A percentile compares a stretch with the other conserved stretches of the same genome.
Conservation (phyloP, 2,797 vertebrate genomes). For the Pteronotus mesoamericanus region DNA sequence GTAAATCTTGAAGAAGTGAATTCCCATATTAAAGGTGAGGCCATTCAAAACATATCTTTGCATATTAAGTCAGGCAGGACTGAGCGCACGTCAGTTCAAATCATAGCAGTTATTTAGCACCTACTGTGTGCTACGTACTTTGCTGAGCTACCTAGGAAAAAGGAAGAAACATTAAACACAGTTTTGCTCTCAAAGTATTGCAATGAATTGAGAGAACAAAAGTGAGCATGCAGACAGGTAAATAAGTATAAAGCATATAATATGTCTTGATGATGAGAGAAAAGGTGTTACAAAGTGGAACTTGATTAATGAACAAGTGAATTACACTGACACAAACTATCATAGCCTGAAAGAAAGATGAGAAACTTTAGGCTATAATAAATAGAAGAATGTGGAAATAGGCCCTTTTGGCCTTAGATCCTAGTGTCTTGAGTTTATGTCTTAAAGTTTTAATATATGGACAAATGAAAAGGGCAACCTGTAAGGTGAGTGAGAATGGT, state of each 20-base stretch:
- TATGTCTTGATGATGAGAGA: not conserved
- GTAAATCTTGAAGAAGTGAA: not conserved
- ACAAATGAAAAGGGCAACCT: not conserved
- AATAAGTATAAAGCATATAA: not conserved
- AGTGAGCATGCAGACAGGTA: not conserved
- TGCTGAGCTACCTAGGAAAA: not conserved
- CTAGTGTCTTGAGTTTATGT: not conserved
- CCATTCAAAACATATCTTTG: not conserved
- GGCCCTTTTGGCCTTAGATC: not conserved
- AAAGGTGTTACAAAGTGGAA: not conserved
- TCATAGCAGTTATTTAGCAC: not conserved
- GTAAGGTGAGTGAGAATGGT: not conserved
- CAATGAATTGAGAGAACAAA: not conserved
- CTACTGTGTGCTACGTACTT: not conserved
- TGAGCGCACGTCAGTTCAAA: not conserved
- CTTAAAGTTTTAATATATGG: not conserved
- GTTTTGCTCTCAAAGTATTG: not conserved
- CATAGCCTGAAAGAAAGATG: not conserved
- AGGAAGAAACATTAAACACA: not conserved
- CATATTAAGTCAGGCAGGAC: not conserved
- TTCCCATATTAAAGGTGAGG: not conserved
- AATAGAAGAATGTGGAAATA: not conserved
- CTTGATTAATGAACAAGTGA: not conserved
- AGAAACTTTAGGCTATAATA: not conserved
- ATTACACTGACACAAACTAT: not conserved